Percentiles rank a stretch among this genome's conserved stretches.
Evolutionary conservation across 1,140 invertebrate species (phyloP).

Genomic region (Prorops nasuta): DNA sequence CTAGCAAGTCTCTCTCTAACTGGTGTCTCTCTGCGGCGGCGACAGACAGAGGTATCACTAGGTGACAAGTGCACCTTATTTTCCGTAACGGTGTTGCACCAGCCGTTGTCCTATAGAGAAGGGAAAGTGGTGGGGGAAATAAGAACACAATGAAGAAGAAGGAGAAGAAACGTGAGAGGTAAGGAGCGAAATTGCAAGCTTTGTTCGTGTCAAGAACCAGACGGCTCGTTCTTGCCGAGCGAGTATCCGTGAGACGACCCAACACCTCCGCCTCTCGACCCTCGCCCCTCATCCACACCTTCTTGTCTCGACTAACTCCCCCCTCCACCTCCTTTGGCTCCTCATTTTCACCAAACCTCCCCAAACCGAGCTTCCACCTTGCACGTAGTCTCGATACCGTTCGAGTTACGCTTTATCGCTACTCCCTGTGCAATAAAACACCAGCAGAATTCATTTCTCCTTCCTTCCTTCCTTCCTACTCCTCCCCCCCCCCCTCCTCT

Average conservation of each 20-base stretch:
- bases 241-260: neutral
- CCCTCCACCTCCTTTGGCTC: neutral
- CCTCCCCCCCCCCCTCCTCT: no score
- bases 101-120: no score
- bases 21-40: no score
- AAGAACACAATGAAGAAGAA: neutral
- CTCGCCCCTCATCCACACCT: neutral
- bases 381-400: no score
- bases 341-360: no score
- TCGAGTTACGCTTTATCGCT: no score
- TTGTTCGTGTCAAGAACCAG: conserved; percentile 25
- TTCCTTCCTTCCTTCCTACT: no score
- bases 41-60: neutral
- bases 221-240: conserved; percentile 10
- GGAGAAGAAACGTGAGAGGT: neutral
- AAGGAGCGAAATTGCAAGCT: conserved; percentile 29
- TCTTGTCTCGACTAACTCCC: conserved; percentile 1
- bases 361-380: no score
- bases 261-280: no score
- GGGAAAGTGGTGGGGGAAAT: neutral
- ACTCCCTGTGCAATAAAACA: no score
- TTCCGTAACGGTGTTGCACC: conserved; percentile 17
- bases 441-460: no score
- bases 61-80: conserved; percentile 19
- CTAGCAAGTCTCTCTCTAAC: no score